Evolutionary conservation across 2,113 vertebrate genomes (phyloP), one percentile per base, ranked within the genome.

Genomic region (Sander vitreus): DNA sequence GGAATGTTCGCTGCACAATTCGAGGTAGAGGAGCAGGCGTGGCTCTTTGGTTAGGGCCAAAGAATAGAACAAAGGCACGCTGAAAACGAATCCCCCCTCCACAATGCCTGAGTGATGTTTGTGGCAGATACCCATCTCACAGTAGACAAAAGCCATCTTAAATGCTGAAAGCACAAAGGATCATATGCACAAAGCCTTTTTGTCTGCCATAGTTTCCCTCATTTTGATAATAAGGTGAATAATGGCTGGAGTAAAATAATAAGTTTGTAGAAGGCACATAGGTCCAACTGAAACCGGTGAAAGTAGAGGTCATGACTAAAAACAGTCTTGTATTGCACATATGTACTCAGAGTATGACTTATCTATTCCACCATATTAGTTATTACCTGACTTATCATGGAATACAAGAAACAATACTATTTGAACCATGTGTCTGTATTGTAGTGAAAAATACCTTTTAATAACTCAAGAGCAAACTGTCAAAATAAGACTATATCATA

Each of bases 51-150:
- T 93, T 90, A 36, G 86, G 97, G 95, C 97, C 96, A 97, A 95
- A 98, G 96, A 95, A 96, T 94, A 96, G 97, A 97, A 97, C 97
- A 98, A 96, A 97, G 96, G 94, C 94, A 86, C 81, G 82, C 93
- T 96, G 96, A 97, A 96, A 98, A 96, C 55, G 96, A 97, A 98
- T 97, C 96, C 95, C 93, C 94, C 94, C 92, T 95, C 94, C 95
- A 95, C 96, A 96, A 96, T 96, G 96, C 96, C 96, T 95, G 96
- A 96, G 96, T 94, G 95, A 96, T 95, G 95, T 97, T 96, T 95
- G 93, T 96, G 94, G 93, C 93, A 96, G 95, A 97, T 95, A 96
- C 95, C 95, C 94, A 93, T 96, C 95, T 96, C 94, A 93, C 94
- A 84, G 94, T 94, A 95, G 93, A 94, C 92, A 95, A 96, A 96